Conservation (phyloP, 2,888 invertebrate species). For the Pandemis heparana region DNA sequence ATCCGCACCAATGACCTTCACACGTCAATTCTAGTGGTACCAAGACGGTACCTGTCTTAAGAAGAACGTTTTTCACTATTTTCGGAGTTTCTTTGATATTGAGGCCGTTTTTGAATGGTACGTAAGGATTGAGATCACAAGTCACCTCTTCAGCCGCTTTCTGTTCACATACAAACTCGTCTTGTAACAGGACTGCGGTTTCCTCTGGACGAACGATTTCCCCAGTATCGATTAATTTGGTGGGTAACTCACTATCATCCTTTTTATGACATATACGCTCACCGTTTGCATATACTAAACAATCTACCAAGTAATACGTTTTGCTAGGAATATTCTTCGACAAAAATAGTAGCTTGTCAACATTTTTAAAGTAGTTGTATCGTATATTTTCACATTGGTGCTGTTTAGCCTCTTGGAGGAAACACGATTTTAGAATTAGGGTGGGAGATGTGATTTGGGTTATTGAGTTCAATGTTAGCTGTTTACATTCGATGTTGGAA, state of each 20-base stretch:
- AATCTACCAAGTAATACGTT: conserved; percentile 72
- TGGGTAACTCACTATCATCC: conserved; percentile 57
- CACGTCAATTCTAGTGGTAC: conserved; percentile 63
- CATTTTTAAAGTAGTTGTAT: conserved; percentile 69
- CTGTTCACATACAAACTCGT: conserved; percentile 77
- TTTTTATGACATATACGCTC: conserved; percentile 73
- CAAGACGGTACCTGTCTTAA: conserved; percentile 62
- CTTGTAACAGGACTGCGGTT: conserved; percentile 66
- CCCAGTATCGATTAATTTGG: conserved; percentile 67
- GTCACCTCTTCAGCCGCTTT: conserved; percentile 54
- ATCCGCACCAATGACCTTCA: conserved; percentile 69
- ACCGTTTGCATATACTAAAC: conserved; percentile 70
- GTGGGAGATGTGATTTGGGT: conserved; percentile 62
- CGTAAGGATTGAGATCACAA: conserved; percentile 69
- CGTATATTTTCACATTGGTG: conserved; percentile 67
- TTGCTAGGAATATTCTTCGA: conserved; percentile 63
- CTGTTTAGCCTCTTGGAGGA: conserved; percentile 48
- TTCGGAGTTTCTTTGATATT: conserved; percentile 58
- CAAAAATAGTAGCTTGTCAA: conserved; percentile 73
- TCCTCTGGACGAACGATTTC: conserved; percentile 68
- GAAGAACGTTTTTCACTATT: conserved; percentile 59
- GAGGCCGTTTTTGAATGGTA: conserved; percentile 63
- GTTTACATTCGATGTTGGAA: conserved; percentile 58
- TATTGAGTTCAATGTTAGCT: conserved; percentile 61
- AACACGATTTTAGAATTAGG: conserved; percentile 63